These are phyloP conservation scores for Melanaphis sacchari DNA, from an alignment of 1,140 invertebrate species.

Conservation along the genomic window DNA sequence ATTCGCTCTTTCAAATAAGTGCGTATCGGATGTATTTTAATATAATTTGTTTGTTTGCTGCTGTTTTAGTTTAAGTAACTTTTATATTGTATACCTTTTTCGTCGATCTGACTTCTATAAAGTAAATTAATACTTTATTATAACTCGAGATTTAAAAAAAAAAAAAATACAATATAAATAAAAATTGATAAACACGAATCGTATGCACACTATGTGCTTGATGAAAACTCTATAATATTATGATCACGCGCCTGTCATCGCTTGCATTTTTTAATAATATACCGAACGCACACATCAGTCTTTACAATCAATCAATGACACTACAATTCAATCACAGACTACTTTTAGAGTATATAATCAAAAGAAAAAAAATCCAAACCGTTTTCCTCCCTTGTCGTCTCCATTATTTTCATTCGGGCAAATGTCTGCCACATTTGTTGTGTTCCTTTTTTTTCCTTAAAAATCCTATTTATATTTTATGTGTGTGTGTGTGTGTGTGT, in stretches of 20 bases:
- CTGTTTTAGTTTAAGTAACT: neutral
- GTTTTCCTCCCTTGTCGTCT: neutral
- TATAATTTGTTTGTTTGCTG: neutral
- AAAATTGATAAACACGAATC: neutral
- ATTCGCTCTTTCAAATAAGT: neutral
- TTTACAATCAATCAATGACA: conserved; percentile 6
- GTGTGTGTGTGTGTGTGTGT: neutral
- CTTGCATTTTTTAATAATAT: neutral
- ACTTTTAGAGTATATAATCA: conserved; percentile 29
- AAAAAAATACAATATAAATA: neutral
- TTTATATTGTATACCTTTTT: neutral
- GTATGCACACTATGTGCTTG: neutral
- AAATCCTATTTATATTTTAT: neutral
- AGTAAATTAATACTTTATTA: neutral
- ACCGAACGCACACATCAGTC: neutral
- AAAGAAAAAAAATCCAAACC: neutral
- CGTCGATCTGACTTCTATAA: neutral
- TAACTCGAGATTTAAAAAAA: neutral
- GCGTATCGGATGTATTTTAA: neutral
- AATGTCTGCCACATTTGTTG: neutral
- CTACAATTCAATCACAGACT: neutral
- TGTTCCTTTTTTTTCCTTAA: neutral
- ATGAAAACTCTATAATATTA: neutral
- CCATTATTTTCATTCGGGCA: neutral
- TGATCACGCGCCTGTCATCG: neutral